Base-by-base conservation (phyloP, 2,888 invertebrate genomes). In the Hemaris fuciformis region DNA sequence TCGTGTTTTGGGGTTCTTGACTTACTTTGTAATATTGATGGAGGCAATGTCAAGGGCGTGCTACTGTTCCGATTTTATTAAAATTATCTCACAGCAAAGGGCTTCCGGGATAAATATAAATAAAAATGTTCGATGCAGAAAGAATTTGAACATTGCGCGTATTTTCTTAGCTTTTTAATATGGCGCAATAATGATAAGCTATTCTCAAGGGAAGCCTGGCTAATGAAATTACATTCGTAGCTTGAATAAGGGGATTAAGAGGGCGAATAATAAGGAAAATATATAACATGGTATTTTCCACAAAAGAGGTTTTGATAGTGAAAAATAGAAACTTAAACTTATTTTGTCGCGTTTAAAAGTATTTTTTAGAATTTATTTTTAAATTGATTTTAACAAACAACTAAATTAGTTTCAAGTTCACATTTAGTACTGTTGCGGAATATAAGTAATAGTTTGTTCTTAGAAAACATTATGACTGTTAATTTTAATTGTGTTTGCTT, bases 11-110 rank as follows among this genome's bases (percentile, higher is more conserved):
- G 41, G 46, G 57, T 45, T 31, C 31, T 43, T 61, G 25, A 57
- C 56, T 31, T 15, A 53, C 53, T 42, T 34, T 46, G 60, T 60
- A 46, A 53, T 43, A 61, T 57, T 61, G 42, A 61, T 57, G 46
- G 13, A 23, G 46, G 27, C 31, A 27, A 53, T 53, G 27, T 53
- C 53, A 53, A 53, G 31, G 46, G 22, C 46, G 46, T n/a, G 13
- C 23, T 10, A 23, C 46, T 10, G 25, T 23, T 46, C 25, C 13
- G 23, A 6, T 46, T 46, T 46, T 23, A n/a, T 23, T 46, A 23
- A 23, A 10, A 22, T n/a, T 38, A 38, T 38, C 38, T 38, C n/a
- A 38, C 38, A 22, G 56, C 31, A 2, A 18, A 27, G 20, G 15
- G 22, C 18, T 46, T 4, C 45, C 13, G 20, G 45, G 7, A 18